Percentiles rank a stretch among this genome's conserved stretches.
These are phyloP conservation scores for Ephestia elutella DNA, from an alignment of 1,140 invertebrate species.

Conservation along the genomic window DNA sequence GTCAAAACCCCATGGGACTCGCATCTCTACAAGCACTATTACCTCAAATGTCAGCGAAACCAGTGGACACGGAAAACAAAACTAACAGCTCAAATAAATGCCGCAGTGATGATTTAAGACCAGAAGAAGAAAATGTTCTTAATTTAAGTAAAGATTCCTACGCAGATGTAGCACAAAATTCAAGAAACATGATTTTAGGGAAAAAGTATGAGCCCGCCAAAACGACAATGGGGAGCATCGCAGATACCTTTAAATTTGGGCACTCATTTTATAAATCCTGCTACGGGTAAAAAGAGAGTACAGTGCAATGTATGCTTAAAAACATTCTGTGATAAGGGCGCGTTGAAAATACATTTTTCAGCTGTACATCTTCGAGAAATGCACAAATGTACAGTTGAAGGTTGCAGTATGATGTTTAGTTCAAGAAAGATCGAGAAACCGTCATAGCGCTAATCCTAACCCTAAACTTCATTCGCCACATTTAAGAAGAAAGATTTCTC, in stretches of 20 bases:
- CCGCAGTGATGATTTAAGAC: slow-evolving; percentile 70
- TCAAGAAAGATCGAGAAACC: slow-evolving; percentile 94
- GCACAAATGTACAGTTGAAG: slow-evolving; percentile 99
- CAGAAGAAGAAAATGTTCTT: slow-evolving; percentile 81
- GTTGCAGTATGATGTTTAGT: slow-evolving; percentile 99
- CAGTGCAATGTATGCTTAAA: slow-evolving; percentile 99
- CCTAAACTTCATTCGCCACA: slow-evolving; percentile 98
- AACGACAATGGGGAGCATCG: slow-evolving; percentile 90
- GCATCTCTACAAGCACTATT: slow-evolving; percentile 63
- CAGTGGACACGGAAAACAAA: slow-evolving; percentile 39
- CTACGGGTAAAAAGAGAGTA: slow-evolving; percentile 96
- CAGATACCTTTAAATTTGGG: slow-evolving; percentile 89
- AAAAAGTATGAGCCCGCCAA: slow-evolving; percentile 92
- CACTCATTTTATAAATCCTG: slow-evolving; percentile 92
- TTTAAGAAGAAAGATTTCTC: slow-evolving; percentile 91
- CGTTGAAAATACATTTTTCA: slow-evolving; percentile 99
- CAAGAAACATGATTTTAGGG: slow-evolving; percentile 74
- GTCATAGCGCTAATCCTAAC: slow-evolving; percentile 98
- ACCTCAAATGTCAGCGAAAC: slow-evolving; percentile 60
- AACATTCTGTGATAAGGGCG: slow-evolving; percentile 99
- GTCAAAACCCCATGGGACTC: slow-evolving; percentile 66
- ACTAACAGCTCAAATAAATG: slow-evolving; percentile 31
- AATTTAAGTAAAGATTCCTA: slow-evolving; percentile 80
- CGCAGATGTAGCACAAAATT: slow-evolving; percentile 56
- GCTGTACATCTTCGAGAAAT: slow-evolving; percentile 99